These are phyloP conservation scores for Drusus annulatus DNA, from an alignment of 1,140 invertebrate genomes.

Conservation along the genomic window DNA sequence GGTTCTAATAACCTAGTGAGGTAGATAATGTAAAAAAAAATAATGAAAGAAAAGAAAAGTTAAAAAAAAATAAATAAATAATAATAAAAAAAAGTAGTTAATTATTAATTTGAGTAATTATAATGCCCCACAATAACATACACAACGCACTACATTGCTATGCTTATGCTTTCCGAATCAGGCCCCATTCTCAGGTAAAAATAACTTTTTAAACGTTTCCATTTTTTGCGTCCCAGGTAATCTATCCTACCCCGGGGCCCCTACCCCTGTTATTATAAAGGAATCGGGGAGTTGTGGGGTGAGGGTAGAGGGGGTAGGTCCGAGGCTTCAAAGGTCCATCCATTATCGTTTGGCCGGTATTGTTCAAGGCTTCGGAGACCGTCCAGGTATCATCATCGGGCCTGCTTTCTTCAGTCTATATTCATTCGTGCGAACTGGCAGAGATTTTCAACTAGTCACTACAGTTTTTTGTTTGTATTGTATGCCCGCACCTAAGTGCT, in stretches of 20 bases:
- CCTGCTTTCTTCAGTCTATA: conserved; percentile 30
- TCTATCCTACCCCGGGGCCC: conserved; percentile 48
- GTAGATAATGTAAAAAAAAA: no score
- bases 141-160: neutral
- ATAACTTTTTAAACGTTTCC: conserved; percentile 57
- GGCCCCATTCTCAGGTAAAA: conserved; percentile 50
- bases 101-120: no score
- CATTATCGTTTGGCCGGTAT: conserved; percentile 51
- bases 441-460: conserved; percentile 22
- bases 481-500: no score
- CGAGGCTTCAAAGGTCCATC: conserved; percentile 48
- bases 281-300: conserved; percentile 35
- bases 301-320: conserved; percentile 5
- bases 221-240: conserved; percentile 53
- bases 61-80: no score
- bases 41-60: no score
- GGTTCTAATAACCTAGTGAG: no score
- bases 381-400: conserved; percentile 1
- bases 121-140: no score
- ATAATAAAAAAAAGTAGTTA: no score
- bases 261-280: conserved; percentile 54
- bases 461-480: no score
- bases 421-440: conserved; percentile 27
- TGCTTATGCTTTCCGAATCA: conserved; percentile 1
- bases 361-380: conserved; percentile 37